These are phyloP conservation scores for Chelonia mydas DNA, from an alignment of 2,797 vertebrate genomes.

Conservation along the genomic window DNA sequence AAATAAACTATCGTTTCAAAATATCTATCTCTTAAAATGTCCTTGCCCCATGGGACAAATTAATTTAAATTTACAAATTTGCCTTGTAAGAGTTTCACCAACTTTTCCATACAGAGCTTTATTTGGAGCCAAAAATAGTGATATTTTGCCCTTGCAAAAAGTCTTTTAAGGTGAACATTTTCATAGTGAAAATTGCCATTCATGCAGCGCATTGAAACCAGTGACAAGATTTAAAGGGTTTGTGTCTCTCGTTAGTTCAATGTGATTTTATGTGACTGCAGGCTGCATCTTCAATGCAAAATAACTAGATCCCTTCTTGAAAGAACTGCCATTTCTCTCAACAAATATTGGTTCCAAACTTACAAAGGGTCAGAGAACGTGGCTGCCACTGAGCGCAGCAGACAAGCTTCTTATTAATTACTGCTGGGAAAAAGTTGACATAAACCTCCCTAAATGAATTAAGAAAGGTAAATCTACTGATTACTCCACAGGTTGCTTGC, in stretches of 20 bases:
- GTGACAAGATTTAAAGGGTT: not conserved
- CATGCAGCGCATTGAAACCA: not conserved
- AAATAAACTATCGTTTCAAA: not conserved
- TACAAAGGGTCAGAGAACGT: conserved; percentile 18
- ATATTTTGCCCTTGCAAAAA: not conserved
- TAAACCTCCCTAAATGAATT: conserved; percentile 65
- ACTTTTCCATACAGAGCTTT: not conserved
- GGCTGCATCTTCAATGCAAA: not conserved
- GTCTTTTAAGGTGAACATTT: not conserved
- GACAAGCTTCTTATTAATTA: conserved; percentile 49
- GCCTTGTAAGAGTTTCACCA: not conserved
- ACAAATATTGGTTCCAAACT: not conserved
- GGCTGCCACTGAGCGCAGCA: not conserved
- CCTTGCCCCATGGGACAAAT: not conserved
- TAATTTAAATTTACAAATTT: not conserved
- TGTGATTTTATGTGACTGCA: not conserved
- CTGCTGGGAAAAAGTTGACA: conserved; percentile 39
- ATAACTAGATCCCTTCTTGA: not conserved
- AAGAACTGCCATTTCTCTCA: not conserved
- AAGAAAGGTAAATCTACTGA: conserved; percentile 55
- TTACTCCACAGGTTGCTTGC: conserved; percentile 45
- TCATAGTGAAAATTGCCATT: not conserved
- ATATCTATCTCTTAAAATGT: not conserved
- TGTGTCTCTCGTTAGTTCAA: not conserved
- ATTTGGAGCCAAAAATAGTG: not conserved